Percentiles rank a stretch among this genome's conserved stretches.
Conservation (phyloP, 2,113 vertebrate species). For the cattle (Bos taurus) region DNA sequence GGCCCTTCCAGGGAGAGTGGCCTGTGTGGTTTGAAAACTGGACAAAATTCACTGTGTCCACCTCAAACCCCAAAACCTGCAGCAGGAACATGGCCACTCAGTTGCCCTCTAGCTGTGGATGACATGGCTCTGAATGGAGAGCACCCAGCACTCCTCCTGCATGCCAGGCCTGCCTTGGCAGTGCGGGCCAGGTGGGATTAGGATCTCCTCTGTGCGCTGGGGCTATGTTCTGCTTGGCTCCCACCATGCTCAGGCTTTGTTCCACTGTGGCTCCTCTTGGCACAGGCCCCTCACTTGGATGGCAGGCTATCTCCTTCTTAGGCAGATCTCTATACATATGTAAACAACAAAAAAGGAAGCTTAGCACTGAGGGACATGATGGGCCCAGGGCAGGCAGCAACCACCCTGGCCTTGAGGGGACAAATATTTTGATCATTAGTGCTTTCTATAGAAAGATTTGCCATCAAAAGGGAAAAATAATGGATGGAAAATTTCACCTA, state of each 20-base stretch:
- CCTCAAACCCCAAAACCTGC: conserved; percentile 96
- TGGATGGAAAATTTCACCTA: neutral
- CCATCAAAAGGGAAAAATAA: neutral
- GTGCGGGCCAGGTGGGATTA: neutral
- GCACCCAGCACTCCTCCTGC: neutral
- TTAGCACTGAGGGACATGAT: neutral
- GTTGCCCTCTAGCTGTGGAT: neutral
- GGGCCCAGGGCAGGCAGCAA: neutral
- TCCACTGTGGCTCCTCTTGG: neutral
- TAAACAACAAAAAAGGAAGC: neutral
- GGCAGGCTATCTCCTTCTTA: neutral
- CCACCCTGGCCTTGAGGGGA: neutral
- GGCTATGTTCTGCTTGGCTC: neutral
- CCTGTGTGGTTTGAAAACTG: conserved; percentile 99
- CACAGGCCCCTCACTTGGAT: neutral
- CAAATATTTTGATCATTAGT: neutral
- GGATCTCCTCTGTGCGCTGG: fast-evolving
- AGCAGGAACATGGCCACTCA: neutral
- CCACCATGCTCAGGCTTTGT: fast-evolving
- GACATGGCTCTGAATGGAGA: neutral
- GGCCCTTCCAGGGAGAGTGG: conserved; percentile 95
- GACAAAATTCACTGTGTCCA: conserved; percentile 96
- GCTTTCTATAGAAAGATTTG: neutral
- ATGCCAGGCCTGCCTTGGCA: neutral
- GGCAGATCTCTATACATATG: neutral